Base-by-base conservation (phyloP, 2,113 vertebrate species). In the Sprattus sprattus region DNA sequence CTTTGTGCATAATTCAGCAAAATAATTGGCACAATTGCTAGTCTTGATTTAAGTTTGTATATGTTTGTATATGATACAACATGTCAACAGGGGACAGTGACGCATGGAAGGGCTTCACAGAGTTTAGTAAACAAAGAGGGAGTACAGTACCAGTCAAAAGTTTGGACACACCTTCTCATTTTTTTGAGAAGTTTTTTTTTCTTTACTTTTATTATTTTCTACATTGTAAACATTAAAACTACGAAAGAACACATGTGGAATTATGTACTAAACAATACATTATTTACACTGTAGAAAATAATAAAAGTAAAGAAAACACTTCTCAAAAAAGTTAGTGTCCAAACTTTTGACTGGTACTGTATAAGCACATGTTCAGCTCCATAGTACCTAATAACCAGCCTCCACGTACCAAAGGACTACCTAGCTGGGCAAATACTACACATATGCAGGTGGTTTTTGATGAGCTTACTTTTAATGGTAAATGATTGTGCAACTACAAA, bases 311-410 rank as follows among this genome's bases (percentile, higher is more conserved):
- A n/a, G n/a, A n/a, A n/a, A n/a, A n/a, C n/a, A n/a, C n/a, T n/a
- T n/a, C n/a, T n/a, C n/a, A n/a, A n/a, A n/a, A n/a, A n/a, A n/a
- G n/a, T n/a, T n/a, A n/a, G n/a, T n/a, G n/a, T n/a, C n/a, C n/a
- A n/a, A n/a, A n/a, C n/a, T n/a, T n/a, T n/a, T n/a, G n/a, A n/a
- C n/a, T n/a, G n/a, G n/a, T n/a, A n/a, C n/a, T n/a, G 86, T 87
- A 87, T 86, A 67, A 83, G 71, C 80, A 80, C 86, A 81, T 15
- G n/a, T 84, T 78, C 32, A 84, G 86, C 84, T 89, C 86, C 86
- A 86, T 88, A 89, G 88, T 85, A 88, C 88, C 88, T 50, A 83
- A 82, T 82, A 45, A 82, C 46, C 60, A 15, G 64, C 64, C 71
- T 81, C 25, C 6, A 28, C 7, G 49, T 71, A 82, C 32, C 1